phyloP scores from a whole-genome alignment of 1,140 invertebrate genomes.

The Marisa cornuarietis region DNA sequence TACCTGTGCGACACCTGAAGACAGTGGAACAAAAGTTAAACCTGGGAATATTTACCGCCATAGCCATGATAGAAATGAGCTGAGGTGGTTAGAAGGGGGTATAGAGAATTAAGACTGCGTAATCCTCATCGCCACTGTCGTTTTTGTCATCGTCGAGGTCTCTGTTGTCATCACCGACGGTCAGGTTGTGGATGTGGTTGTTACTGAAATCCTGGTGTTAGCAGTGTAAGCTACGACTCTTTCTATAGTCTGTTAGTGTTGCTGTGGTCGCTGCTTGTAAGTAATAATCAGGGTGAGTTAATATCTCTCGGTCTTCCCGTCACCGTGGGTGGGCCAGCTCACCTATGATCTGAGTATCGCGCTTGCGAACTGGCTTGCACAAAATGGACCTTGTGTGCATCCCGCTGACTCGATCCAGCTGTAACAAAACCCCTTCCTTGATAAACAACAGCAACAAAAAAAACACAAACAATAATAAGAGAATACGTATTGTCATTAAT shows the following conservation, averaged over 20 bases:
- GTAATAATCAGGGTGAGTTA: no score
- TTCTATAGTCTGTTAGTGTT: no score
- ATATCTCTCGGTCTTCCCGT: no score
- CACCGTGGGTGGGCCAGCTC: not conserved
- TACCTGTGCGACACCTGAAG: conserved; percentile 84
- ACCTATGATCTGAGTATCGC: conserved; percentile 55
- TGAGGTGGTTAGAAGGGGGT: not conserved
- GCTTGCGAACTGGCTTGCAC: conserved; percentile 94
- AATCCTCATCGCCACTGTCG: not conserved
- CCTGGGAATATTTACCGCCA: not conserved
- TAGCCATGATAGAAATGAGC: not conserved
- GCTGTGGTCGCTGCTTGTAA: no score
- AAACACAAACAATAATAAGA: not conserved
- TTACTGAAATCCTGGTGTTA: not conserved
- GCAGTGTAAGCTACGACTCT: no score
- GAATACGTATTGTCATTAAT: not conserved
- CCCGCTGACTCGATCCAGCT: conserved; percentile 34
- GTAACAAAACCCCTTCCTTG: not conserved
- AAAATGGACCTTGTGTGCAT: conserved; percentile 90
- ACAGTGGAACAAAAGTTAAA: not conserved
- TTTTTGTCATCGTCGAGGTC: conserved; percentile 9
- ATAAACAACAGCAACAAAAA: not conserved
- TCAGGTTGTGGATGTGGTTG: conserved; percentile 6
- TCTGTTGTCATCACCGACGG: not conserved
- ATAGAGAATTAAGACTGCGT: not conserved